phyloP scores from a whole-genome alignment of 2,797 vertebrate genomes.

The Dromococcyx pavoninus region DNA sequence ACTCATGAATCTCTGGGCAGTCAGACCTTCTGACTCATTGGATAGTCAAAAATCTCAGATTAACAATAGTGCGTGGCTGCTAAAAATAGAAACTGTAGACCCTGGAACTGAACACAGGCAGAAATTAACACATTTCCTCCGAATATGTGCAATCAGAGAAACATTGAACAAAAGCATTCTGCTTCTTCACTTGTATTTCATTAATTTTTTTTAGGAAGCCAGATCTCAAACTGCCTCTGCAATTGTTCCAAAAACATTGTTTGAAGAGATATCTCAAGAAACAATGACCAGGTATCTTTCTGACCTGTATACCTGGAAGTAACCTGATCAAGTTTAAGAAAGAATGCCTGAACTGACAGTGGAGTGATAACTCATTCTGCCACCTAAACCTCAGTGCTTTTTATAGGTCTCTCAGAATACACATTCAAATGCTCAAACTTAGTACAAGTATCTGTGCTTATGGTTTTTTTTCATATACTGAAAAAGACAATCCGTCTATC shows the following conservation, averaged over 20 bases:
- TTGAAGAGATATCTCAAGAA: background rate
- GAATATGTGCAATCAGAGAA: background rate
- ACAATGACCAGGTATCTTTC: rapidly evolving
- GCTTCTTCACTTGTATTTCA: background rate
- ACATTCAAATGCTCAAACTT: background rate
- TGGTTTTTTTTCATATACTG: too few species aligned
- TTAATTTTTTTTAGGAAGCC: background rate
- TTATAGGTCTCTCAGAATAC: background rate
- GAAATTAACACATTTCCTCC: slow-evolving; percentile 50
- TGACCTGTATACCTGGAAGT: background rate
- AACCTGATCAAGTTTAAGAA: background rate
- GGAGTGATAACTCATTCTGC: background rate
- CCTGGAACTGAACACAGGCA: slow-evolving; percentile 28
- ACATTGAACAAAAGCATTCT: slow-evolving; percentile 1
- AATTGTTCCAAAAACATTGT: background rate
- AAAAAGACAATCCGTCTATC: background rate
- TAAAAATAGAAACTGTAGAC: slow-evolving; percentile 71
- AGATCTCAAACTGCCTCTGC: background rate
- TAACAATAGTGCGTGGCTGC: slow-evolving; percentile 63
- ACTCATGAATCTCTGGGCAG: slow-evolving; percentile 73
- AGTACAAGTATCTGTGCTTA: rapidly evolving
- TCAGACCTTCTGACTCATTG: slow-evolving; percentile 77
- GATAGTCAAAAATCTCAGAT: slow-evolving; percentile 69
- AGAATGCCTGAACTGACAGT: background rate
- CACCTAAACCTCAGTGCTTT: background rate